Base-by-base conservation (phyloP, 2,888 invertebrate genomes). In the Ametastegia equiseti region DNA sequence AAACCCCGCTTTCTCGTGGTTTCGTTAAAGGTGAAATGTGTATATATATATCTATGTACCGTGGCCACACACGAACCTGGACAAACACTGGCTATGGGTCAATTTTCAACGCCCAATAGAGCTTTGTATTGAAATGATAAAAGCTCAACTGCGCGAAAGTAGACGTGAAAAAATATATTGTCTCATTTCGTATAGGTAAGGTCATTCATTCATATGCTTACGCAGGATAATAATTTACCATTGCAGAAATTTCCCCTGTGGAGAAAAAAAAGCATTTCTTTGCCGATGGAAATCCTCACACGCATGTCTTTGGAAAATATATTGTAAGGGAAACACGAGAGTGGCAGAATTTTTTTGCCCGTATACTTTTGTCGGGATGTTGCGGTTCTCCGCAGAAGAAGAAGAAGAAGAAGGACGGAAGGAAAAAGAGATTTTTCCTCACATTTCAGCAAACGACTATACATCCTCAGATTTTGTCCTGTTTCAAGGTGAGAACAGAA, bases 101-200 rank as follows among this genome's bases (percentile, higher is more conserved):
- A 71, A 71, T 71, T 71, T 45, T 71, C 71, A 47, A 71, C 71
- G 47, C 71, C 71, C 71, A 47, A 71, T 71, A 47, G 5, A 47
- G 36, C 71, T 71, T 71, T 45, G 47, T 71, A 27, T 19, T 13
- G 45, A 71, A 71, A 45, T 71, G 47, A 71, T 47, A 30, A 71
- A 71, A 27, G 71, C 23, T 71, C 30, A 11, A 15, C 67, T 9
- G 9, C 4, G 67, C 67, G 9, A 39, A 39, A 39, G 19, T n/a
- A n/a, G n/a, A n/a, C n/a, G n/a, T n/a, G n/a, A n/a, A n/a, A n/a
- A n/a, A n/a, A n/a, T n/a, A n/a, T n/a, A n/a, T n/a, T n/a, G n/a
- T n/a, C n/a, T n/a, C n/a, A n/a, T n/a, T n/a, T n/a, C n/a, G n/a
- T n/a, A n/a, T n/a, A n/a, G n/a, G n/a, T n/a, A n/a, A n/a, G n/a